phyloP scores from a whole-genome alignment of 2,797 vertebrate species.

The Capromys pilorides region DNA sequence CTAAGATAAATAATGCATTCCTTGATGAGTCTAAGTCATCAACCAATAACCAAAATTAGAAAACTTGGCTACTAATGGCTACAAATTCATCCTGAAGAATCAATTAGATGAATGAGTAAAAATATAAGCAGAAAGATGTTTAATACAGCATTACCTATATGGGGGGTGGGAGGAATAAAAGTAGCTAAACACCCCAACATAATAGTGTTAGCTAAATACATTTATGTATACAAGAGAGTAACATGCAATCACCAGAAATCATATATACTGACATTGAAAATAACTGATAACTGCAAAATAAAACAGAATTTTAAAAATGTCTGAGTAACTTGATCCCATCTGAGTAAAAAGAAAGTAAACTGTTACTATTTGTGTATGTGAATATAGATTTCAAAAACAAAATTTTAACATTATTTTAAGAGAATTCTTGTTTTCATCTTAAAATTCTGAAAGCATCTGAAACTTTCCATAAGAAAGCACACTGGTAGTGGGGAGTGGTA shows the following conservation, averaged over 20 bases:
- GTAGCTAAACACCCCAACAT: neutral
- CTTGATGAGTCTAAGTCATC: constrained; percentile 53
- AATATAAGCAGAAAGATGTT: constrained; percentile 55
- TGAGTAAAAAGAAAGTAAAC: constrained; percentile 24
- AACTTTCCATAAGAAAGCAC: constrained; percentile 28
- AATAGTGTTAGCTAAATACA: neutral
- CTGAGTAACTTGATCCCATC: neutral
- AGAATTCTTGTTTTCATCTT: neutral
- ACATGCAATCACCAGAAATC: neutral
- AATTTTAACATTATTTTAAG: constrained; percentile 18
- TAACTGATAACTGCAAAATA: neutral
- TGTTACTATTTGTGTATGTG: neutral
- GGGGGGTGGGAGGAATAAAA: neutral
- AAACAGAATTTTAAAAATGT: constrained; percentile 24
- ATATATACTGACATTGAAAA: neutral
- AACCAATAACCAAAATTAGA: constrained; percentile 61
- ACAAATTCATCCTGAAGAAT: constrained; percentile 61
- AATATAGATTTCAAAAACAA: constrained; percentile 29
- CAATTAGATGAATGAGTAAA: constrained; percentile 43
- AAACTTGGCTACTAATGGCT: constrained; percentile 50
- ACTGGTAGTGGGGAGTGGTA: neutral
- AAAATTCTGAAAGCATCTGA: neutral
- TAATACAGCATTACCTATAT: constrained; percentile 9
- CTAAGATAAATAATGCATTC: constrained; percentile 53
- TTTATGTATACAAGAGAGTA: neutral